Evolutionary conservation across 2,797 vertebrate species (phyloP), one percentile per base, ranked within the genome.

Genomic region (Bovichtus variegatus): DNA sequence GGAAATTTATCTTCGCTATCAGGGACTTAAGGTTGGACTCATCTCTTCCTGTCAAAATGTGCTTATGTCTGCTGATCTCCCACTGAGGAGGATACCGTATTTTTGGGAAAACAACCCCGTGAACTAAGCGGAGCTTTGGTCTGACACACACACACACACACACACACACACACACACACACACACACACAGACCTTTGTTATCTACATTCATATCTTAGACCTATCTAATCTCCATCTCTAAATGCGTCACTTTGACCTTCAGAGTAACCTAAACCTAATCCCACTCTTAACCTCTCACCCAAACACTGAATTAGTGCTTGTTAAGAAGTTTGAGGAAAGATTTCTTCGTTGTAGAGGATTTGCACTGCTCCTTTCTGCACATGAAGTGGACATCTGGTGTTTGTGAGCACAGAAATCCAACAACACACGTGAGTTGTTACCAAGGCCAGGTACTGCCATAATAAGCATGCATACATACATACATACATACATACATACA

Each of bases 21-120:
- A 62, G 59, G 57, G 78, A 59, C 41, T 50, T 74, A 4, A 74
- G 62, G 63, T 79, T 38, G 31, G 38, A 87, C 71, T 84, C 74
- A 80, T 86, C 77, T 78, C 66, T 71, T 91, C 71, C 88, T 89
- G 80, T 91, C 85, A 91, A 91, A 91, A 91, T 66, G 62, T 71
- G 86, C 83, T 92, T 68, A 85, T 71, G 59, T 41, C 13, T 76
- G 67, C 67, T 57, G 44, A 71, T 78, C 76, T 73, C 78, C 64
- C 50, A 63, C 65, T 2, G 60, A 86, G 74, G 46, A 71, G 68
- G 80, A 66, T 36, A 58, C 19, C n/a, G 71, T 15, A 63, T 47
- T 63, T 71, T 50, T 73, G 58, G 60, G 77, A 83, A 71, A 78
- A 23, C 9, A 76, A 54, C 73, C 41, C 61, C 36, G 40, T 23